Base-by-base conservation (phyloP, 2,113 vertebrate species). In the Tamias sibiricus region DNA sequence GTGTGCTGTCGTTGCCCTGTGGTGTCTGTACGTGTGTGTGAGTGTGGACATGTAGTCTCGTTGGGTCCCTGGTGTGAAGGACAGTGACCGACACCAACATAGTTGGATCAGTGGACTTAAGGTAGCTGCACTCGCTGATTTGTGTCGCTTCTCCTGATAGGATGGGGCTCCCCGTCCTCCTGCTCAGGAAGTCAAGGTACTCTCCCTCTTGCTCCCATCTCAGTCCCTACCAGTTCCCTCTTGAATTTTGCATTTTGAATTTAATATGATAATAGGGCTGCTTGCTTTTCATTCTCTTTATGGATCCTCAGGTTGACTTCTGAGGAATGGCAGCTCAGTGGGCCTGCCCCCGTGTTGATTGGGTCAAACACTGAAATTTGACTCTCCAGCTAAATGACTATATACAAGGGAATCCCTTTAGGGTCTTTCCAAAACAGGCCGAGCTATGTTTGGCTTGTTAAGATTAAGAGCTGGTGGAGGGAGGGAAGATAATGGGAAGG, bases 371-470 rank as follows among this genome's bases (percentile, higher is more conserved):
- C 0, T 74, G 85, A 97, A 97, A 90, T 97, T 96, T 93, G 96
- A 98, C 94, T 97, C 97, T 87, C 59, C 85, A 87, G 54, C 96
- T 98, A 92, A 97, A 95, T 97, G 97, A 84, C 88, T 83, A 64
- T 52, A n/a, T 79, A 20, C 87, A 93, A 66, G 85, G 96, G 91
- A 97, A 96, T 97, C 79, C 75, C 93, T 97, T 47, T 84, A 96
- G 93, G 95, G 69, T 95, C 96, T 98, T 96, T 97, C 81, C 93
- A 96, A 96, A 98, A 94, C 95, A 97, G 94, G 95, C 90, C 83
- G 83, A 97, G 85, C 96, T 98, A 40, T 93, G 94, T 98, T 98
- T 98, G 97, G 97, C 97, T 98, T 95, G 94, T 95, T 87, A 59
- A 89, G 82, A 94, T 95, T 69, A 69, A 95, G 92, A 94, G 87